Evolutionary conservation across 2,888 invertebrate genomes (phyloP), one percentile per base, ranked within the genome.

Genomic region (Dasypolia templi): DNA sequence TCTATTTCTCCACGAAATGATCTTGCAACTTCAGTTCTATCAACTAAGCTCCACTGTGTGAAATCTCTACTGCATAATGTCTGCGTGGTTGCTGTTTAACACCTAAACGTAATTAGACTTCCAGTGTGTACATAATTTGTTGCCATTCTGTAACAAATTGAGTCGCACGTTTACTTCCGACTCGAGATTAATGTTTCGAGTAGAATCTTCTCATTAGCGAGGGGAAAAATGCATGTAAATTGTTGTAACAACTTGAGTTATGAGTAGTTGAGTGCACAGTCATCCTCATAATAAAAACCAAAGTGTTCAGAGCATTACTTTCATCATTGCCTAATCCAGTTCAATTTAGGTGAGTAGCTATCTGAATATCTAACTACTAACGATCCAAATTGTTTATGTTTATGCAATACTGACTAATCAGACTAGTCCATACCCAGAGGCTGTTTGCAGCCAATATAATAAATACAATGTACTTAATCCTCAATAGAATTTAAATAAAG

Each of bases 81-180:
- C 29, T 22, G 56, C 32, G 17, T 42, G 12, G 53, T 17, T 42
- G 12, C 58, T 64, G 39, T 32, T 71, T 62, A 42, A 42, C 80
- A 80, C 66, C n/a, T 51, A 72, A 42, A 72, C 17, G 49, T 73
- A 65, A 79, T 65, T 65, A 73, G 55, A 49, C 26, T 42, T 51
- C n/a, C 44, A 51, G 55, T 44, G 53, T 77, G 19, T 55, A 49
- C 63, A 75, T 42, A 75, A 75, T 51, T 68, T 58, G 14, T 51
- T 68, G 51, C 63, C 64, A 68, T 68, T 82, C 64, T 77, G 51
- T n/a, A 56, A 61, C 55, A 69, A 79, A 82, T 73, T 19, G 29
- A 72, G 66, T 72, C 77, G n/a, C 72, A 72, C 79, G 66, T 39
- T 69, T 68, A 77, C 83, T 85, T 82, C 83, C 67, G 64, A 64